Evolutionary conservation across 37 sponge, comb jelly and placozoan species (phyloP).

Genomic region (Amphimedon queenslandica): DNA sequence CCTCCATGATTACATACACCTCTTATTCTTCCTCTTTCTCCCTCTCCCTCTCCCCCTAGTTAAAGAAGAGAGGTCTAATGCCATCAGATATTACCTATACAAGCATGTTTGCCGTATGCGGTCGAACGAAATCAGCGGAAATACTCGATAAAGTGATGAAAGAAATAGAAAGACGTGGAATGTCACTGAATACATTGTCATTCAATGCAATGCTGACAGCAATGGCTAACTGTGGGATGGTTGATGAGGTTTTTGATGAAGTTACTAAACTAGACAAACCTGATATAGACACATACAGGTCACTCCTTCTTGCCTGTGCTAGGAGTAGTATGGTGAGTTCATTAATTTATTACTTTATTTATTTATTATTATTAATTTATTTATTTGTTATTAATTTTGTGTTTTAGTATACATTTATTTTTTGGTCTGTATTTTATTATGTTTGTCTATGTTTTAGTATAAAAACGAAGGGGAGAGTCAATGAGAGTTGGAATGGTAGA

Average conservation of each 20-base stretch:
- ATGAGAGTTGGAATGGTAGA: neutral
- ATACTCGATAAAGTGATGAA: conserved; percentile 24
- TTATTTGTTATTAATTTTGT: conserved; percentile 27
- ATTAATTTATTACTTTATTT: conserved; percentile 24
- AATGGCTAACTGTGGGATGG: conserved; percentile 31
- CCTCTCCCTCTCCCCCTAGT: conserved; percentile 21
- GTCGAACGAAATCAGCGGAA: neutral
- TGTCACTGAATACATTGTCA: conserved; percentile 39
- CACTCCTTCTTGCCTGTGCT: conserved; percentile 29
- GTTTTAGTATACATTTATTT: conserved; percentile 41
- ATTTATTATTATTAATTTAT: conserved; percentile 32
- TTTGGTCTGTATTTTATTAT: too few species aligned
- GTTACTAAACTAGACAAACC: conserved; percentile 21
- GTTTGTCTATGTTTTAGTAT: too few species aligned
- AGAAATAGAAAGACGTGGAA: conserved; percentile 60
- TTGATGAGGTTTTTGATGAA: conserved; percentile 26
- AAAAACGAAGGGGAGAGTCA: neutral
- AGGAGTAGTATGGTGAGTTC: conserved; percentile 33
- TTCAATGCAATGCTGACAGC: conserved; percentile 58
- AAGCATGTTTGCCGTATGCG: conserved; percentile 51
- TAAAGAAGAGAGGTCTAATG: conserved; percentile 57
- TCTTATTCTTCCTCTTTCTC: neutral
- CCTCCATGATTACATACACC: too few species aligned
- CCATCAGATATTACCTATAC: conserved; percentile 67
- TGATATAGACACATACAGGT: conserved; percentile 39